Percentiles rank a stretch among this genome's conserved stretches.
Evolutionary conservation across 1,140 invertebrate genomes (phyloP).

Genomic region (Hesperophylax magnus): DNA sequence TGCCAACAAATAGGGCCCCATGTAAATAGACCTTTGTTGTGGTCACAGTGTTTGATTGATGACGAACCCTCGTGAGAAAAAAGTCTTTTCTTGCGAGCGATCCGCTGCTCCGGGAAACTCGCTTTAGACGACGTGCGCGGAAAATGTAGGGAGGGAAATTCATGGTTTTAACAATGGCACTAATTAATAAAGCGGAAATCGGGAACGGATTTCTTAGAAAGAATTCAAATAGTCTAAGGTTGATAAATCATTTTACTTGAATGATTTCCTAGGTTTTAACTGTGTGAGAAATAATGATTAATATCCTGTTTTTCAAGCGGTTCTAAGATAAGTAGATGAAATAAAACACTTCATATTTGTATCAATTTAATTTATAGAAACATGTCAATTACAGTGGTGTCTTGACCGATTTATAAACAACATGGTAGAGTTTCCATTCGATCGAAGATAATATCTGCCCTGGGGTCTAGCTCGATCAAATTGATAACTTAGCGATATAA

Average conservation of each 20-base stretch:
- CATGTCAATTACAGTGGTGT: no score
- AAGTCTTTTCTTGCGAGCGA: constrained; percentile 29
- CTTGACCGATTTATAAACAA: no score
- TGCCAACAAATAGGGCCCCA: constrained; percentile 41
- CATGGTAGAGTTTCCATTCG: no score
- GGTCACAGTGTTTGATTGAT: constrained; percentile 47
- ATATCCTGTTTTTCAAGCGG: no score
- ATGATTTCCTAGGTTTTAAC: background rate
- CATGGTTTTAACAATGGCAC: constrained; percentile 15
- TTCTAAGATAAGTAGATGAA: no score
- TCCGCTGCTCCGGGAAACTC: constrained; percentile 1
- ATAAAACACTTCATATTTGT: no score
- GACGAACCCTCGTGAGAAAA: constrained; percentile 37
- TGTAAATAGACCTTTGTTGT: constrained; percentile 48
- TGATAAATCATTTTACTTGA: constrained; percentile 14
- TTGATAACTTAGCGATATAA: no score
- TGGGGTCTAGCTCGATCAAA: no score
- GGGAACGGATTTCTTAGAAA: background rate
- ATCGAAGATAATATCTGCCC: no score
- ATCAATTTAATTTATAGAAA: no score
- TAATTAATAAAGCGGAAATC: constrained; percentile 17
- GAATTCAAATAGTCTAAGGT: background rate
- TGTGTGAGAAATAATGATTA: no score
- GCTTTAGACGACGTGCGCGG: background rate
- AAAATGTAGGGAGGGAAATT: background rate